Base-by-base conservation (phyloP, 2,888 invertebrate species). In the Andrena praecox region DNA sequence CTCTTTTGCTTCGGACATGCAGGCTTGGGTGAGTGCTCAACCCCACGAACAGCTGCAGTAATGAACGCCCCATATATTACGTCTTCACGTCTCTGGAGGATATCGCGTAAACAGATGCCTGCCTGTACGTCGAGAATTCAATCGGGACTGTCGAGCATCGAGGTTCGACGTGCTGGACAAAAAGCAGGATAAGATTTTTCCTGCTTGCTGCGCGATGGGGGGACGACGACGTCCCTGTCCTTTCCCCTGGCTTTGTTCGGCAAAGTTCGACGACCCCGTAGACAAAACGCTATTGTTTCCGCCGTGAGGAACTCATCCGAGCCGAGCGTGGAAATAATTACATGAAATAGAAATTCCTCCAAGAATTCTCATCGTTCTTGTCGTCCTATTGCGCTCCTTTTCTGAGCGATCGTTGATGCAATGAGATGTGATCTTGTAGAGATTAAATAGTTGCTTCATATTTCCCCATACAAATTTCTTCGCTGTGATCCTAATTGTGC, bases 1-100 rank as follows among this genome's bases (percentile, higher is more conserved):
- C 96, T 98, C 91, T 97, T 98, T 94, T 97, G 97, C 94, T 97
- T 98, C 92, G 98, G 98, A 94, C 98, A 98, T 94, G 97, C 97
- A 87, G 97, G 97, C 94, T 96, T 97, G 90, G 98, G 98, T 97
- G 94, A 96, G 95, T 60, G 35, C 20, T n/a, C 7, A 10, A 20
- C 33, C 8, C 7, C 60, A 0, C 2, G n/a, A 31, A 33, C 7
- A 60, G 5, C 2, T 7, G 2, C 33, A 33, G 60, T 31, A 16
- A 0, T n/a, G 54, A 31, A 24, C 54, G 27, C 8, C 10, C 27
- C 54, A 56, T 6, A 20, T 12, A 20, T 20, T 20, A 4, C 42
- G 4, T 16, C 12, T 56, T 27, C n/a, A 56, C 24, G 10, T 10
- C n/a, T 27, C 10, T 12, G 10, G 56, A 56, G 27, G 24, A 27